These are phyloP conservation scores for Alligator mississippiensis DNA, from an alignment of 2,113 vertebrate genomes.

Conservation along the genomic window DNA sequence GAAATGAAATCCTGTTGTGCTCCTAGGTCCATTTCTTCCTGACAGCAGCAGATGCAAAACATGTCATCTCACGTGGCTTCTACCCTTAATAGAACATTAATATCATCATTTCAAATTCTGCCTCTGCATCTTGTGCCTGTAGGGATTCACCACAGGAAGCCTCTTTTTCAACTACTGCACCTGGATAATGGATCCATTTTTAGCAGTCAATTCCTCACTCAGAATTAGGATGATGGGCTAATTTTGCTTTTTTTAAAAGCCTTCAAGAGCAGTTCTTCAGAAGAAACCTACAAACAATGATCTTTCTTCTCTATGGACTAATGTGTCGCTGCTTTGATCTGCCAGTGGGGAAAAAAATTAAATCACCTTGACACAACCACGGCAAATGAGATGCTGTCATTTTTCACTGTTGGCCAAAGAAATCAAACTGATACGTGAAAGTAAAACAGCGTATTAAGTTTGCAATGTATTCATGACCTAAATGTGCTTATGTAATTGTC, in stretches of 20 bases:
- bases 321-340: slow-evolving; percentile 24
- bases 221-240: slow-evolving; percentile 12
- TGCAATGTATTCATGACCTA: slow-evolving; percentile 15
- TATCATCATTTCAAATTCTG: neutral
- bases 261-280: slow-evolving; percentile 8
- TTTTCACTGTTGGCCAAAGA: slow-evolving; percentile 35
- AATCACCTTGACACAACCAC: slow-evolving; percentile 53
- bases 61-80: fast-evolving
- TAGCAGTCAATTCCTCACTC: neutral
- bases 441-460: slow-evolving; percentile 50
- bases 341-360: neutral
- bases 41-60: neutral
- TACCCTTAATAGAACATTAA: neutral
- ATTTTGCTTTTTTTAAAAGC: slow-evolving; percentile 33
- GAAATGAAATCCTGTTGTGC: neutral
- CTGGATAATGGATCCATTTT: neutral
- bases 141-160: neutral
- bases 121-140: neutral
- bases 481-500: slow-evolving; percentile 35
- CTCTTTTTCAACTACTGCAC: fast-evolving
- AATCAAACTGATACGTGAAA: slow-evolving; percentile 27
- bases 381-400: slow-evolving; percentile 31
- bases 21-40: neutral
- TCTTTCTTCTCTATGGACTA: slow-evolving; percentile 10
- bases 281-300: slow-evolving; percentile 23